Evolutionary conservation across 2,113 vertebrate species (phyloP).

Genomic region (Archocentrus centrarchus): DNA sequence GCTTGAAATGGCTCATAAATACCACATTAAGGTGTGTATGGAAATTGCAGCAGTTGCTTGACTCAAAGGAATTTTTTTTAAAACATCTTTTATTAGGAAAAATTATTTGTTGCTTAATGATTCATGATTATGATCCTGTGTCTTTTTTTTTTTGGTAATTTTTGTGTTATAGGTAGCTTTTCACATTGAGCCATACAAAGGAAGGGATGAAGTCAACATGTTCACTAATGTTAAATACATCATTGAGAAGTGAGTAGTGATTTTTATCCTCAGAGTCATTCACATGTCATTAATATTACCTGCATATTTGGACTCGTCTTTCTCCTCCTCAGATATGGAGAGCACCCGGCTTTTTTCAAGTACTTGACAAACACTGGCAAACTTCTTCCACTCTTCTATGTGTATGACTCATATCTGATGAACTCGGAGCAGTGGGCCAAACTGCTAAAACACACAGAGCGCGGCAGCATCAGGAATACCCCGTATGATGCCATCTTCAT

Average conservation of each 20-base stretch:
- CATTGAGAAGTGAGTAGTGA: conserved; percentile 88
- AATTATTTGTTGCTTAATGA: not conserved
- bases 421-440: conserved; percentile 91
- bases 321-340: conserved; percentile 87
- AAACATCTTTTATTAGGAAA: not conserved
- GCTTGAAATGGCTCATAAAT: conserved; percentile 92
- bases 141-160: conserved; percentile 9
- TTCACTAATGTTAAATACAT: conserved; percentile 92
- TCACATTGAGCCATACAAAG: conserved; percentile 96
- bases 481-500: conserved; percentile 92
- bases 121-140: not conserved
- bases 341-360: conserved; percentile 93
- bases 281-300: not conserved
- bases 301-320: not conserved
- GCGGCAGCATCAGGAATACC: conserved; percentile 87
- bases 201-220: conserved; percentile 92
- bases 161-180: conserved; percentile 87
- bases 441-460: conserved; percentile 87
- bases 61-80: not conserved
- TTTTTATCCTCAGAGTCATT: not conserved
- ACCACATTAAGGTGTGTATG: conserved; percentile 89
- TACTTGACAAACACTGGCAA: conserved; percentile 87
- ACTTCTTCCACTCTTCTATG: conserved; percentile 91
- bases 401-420: conserved; percentile 96
- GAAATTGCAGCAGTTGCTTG: not conserved